Conservation (phyloP, 2,888 invertebrate species). For the Hydraecia micacea region DNA sequence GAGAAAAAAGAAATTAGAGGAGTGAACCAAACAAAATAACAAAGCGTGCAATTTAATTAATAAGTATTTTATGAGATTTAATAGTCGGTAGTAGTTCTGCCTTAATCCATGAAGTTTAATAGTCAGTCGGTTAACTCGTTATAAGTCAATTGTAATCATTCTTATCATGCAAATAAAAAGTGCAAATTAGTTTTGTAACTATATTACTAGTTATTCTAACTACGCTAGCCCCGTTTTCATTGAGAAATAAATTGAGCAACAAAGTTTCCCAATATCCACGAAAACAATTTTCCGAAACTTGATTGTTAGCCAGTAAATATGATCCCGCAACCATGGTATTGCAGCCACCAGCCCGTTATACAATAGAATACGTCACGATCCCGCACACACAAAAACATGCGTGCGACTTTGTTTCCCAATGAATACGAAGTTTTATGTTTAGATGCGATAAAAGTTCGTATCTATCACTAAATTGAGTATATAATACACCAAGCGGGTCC, state of each 20-base stretch:
- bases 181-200: constrained; percentile 7
- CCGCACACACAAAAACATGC: no score
- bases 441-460: not conserved
- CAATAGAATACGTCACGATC: no score
- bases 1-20: constrained; percentile 73
- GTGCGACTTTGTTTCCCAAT: no score
- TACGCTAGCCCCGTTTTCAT: no score
- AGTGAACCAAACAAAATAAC: constrained; percentile 53
- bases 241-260: no score
- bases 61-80: constrained; percentile 5
- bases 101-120: not conserved
- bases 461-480: no score
- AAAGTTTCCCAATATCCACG: no score
- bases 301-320: no score
- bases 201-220: not conserved
- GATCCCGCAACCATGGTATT: no score
- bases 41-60: constrained; percentile 11
- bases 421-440: not conserved
- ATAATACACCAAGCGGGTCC: no score
- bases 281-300: no score
- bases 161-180: constrained; percentile 19
- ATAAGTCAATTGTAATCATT: not conserved
- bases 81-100: not conserved
- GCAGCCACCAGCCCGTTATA: no score
- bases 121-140: not conserved